Percentiles rank a stretch among this genome's conserved stretches.
phyloP scores from a whole-genome alignment of 2,888 invertebrate species.

The Sipha maydis region DNA sequence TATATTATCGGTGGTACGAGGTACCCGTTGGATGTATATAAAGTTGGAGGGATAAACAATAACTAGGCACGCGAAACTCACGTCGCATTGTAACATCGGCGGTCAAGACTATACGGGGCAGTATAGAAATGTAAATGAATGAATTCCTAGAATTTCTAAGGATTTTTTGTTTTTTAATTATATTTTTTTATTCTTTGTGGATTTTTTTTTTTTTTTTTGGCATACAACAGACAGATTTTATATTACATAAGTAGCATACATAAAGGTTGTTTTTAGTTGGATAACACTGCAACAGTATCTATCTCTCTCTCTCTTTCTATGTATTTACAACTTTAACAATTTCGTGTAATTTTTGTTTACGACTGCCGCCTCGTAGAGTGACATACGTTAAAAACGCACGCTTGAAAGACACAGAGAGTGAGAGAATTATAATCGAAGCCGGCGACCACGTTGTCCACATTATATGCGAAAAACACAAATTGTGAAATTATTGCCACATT shows the following conservation, averaged over 20 bases:
- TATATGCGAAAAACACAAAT: too few relatives aligned
- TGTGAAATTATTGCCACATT: too few relatives aligned
- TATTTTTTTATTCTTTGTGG: constrained; percentile 22
- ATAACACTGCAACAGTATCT: not conserved
- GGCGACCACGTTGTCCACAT: too few relatives aligned
- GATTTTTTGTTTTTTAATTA: constrained; percentile 29
- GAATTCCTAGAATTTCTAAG: not conserved
- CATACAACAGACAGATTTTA: not conserved
- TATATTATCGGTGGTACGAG: too few relatives aligned
- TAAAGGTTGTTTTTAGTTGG: constrained; percentile 33
- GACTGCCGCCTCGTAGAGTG: not conserved
- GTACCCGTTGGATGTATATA: too few relatives aligned
- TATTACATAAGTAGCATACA: not conserved
- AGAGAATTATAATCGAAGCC: not conserved
- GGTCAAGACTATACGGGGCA: not conserved
- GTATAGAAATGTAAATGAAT: constrained; percentile 4
- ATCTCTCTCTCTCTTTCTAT: not conserved
- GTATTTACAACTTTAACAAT: not conserved
- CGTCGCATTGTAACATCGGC: not conserved
- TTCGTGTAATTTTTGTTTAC: not conserved
- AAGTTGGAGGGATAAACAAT: not conserved
- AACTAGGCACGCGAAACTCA: not conserved
- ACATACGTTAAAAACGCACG: not conserved
- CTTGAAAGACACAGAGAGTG: not conserved
- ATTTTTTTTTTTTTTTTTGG: constrained; percentile 20